Conservation (phyloP, 2,888 invertebrate species). For the Pegoplata infirma region DNA sequence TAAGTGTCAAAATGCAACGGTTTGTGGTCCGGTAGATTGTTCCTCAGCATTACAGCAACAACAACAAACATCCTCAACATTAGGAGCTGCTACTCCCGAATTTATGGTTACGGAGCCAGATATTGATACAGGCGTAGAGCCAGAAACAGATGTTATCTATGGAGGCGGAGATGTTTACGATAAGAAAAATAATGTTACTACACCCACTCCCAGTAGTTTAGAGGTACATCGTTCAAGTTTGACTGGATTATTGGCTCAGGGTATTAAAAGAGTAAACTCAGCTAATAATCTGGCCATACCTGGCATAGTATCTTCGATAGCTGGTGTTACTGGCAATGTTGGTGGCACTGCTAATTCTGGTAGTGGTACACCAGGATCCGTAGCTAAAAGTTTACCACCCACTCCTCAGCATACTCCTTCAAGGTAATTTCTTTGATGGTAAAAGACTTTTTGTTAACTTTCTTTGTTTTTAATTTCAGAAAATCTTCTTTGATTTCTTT, state of each 20-base stretch:
- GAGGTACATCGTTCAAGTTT: constrained; percentile 76
- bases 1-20: constrained; percentile 87
- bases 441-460: neutral
- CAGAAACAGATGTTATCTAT: constrained; percentile 64
- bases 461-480: constrained; percentile 75
- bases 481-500: constrained; percentile 82
- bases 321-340: constrained; percentile 64
- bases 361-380: constrained; percentile 55
- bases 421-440: constrained; percentile 72
- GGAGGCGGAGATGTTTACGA: constrained; percentile 19
- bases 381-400: constrained; percentile 85
- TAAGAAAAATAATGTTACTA: constrained; percentile 41
- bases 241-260: constrained; percentile 79
- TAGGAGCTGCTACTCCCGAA: constrained; percentile 74
- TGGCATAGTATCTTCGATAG: constrained; percentile 79
- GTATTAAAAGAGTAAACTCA: constrained; percentile 85
- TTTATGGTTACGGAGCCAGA: constrained; percentile 78
- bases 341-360: neutral
- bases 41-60: constrained; percentile 70
- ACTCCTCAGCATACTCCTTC: constrained; percentile 87
- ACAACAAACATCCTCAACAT: constrained; percentile 66
- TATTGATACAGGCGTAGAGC: constrained; percentile 55
- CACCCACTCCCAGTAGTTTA: constrained; percentile 53
- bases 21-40: constrained; percentile 80
- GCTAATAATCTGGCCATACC: constrained; percentile 84